Evolutionary conservation across 2,113 vertebrate species (phyloP), one percentile per base, ranked within the genome.

Genomic region (Saguinus midas): DNA sequence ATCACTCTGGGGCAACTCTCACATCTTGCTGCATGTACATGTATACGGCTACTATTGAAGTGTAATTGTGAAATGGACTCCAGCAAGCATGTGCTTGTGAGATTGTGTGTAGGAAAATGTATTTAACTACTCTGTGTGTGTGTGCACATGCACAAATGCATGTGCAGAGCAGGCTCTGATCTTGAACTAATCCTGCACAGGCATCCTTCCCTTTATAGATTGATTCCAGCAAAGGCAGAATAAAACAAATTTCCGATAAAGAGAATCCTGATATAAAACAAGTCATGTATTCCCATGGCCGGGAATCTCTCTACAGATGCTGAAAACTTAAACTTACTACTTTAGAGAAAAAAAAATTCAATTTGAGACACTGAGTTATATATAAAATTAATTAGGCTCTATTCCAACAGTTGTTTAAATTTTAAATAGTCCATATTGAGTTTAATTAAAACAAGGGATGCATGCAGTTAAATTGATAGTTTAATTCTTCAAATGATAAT

Each of bases 1-100:
- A 86, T 50, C 35, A 90, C 86, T 64, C 61, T 75, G 87, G 91
- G 64, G 91, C 72, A 94, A 96, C 29, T 85, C 72, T 96, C 96
- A 96, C 95, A 97, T 98, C 96, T 98, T 97, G 97, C 95, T 98
- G 97, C 98, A 98, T 98, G 98, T 95, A 97, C 52, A 85, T 96
- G 81, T 97, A 81, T 96, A 95, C 23, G 72, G 96, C 84, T 94
- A 96, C 87, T 96, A 79, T 55, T 97, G 97, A 97, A 95, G 92
- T 98, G 92, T 95, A 75, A 95, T 93, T 96, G 92, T 98, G 95
- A 90, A 90, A 82, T 82, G 90, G 91, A 96, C 85, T 98, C 93
- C 90, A 96, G 96, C 96, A 96, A 97, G 73, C 94, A 96, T 95
- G 91, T 96, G 89, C 93, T 83, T 94, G 52, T 96, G 94, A 95